These are phyloP conservation scores for Sebastes schlegelii DNA, from an alignment of 2,113 vertebrate genomes.

Conservation along the genomic window DNA sequence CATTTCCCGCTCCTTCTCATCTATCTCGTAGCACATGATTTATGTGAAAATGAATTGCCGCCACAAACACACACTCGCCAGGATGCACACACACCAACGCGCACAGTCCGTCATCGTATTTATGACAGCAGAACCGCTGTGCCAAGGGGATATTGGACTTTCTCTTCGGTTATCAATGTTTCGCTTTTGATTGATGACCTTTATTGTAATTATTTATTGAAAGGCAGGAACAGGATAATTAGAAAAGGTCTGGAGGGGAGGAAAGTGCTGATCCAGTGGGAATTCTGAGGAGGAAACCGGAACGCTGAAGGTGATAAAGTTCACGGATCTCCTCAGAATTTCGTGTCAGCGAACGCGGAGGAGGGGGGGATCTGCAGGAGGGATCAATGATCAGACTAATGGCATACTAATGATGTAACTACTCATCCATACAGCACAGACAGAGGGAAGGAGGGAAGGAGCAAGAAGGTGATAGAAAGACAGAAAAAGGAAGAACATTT, in stretches of 20 bases:
- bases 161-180: conserved; percentile 82
- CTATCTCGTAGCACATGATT: conserved; percentile 73
- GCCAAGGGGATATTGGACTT: conserved; percentile 78
- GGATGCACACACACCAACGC: conserved; percentile 39
- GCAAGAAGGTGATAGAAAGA: conserved; percentile 1
- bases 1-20: conserved; percentile 60
- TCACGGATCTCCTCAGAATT: conserved; percentile 81
- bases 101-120: conserved; percentile 60
- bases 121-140: conserved; percentile 63
- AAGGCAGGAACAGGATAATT: conserved; percentile 81
- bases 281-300: conserved; percentile 76
- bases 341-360: conserved; percentile 71
- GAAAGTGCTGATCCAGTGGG: conserved; percentile 82
- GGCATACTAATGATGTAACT: conserved; percentile 82
- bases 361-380: conserved; percentile 51
- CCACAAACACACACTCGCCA: conserved; percentile 44
- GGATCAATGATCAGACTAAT: conserved; percentile 83
- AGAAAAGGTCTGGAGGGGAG: conserved; percentile 78
- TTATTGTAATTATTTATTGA: conserved; percentile 85
- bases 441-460: not conserved
- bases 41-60: conserved; percentile 74
- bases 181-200: conserved; percentile 81
- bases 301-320: conserved; percentile 81
- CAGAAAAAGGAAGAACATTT: not conserved
- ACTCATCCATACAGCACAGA: conserved; percentile 56